phyloP scores from a whole-genome alignment of 2,888 invertebrate species.

The Quadroppia sp. region DNA sequence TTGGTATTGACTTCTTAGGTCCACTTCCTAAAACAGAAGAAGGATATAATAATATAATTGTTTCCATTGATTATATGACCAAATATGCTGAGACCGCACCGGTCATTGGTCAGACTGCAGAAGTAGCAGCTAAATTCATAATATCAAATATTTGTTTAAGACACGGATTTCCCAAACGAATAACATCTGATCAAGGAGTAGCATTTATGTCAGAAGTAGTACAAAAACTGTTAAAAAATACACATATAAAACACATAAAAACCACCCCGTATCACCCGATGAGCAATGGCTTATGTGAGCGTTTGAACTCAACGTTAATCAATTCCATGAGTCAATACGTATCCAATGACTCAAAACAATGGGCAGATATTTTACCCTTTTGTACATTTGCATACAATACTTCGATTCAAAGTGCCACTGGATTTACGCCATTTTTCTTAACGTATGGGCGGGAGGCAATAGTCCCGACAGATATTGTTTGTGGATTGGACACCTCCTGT shows the following conservation, averaged over 20 bases:
- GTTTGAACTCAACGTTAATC: slow-evolving; percentile 37
- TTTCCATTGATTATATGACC: not conserved
- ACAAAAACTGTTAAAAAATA: slow-evolving; percentile 21
- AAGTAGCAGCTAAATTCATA: slow-evolving; percentile 31
- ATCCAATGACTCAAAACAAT: slow-evolving; percentile 37
- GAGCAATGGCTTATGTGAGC: slow-evolving; percentile 41
- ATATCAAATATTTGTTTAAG: slow-evolving; percentile 35
- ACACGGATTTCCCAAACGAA: slow-evolving; percentile 30
- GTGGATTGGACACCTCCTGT: not conserved
- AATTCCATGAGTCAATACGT: slow-evolving; percentile 32
- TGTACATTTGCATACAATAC: slow-evolving; percentile 37
- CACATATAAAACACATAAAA: slow-evolving; percentile 23
- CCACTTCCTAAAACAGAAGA: not conserved
- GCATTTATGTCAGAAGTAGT: slow-evolving; percentile 20
- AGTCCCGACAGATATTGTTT: slow-evolving; percentile 23
- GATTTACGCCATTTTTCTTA: slow-evolving; percentile 26
- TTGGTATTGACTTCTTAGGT: not conserved
- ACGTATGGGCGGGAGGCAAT: not conserved
- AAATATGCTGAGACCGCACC: not conserved
- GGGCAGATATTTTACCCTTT: slow-evolving; percentile 38
- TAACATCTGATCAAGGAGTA: slow-evolving; percentile 39
- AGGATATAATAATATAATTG: not conserved
- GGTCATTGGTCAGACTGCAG: not conserved
- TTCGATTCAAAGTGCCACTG: slow-evolving; percentile 33
- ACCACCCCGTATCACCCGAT: slow-evolving; percentile 42